Percentiles rank a stretch among this genome's conserved stretches.
phyloP scores from a whole-genome alignment of 2,888 invertebrate species.

The Ditylenchus weischeri region DNA sequence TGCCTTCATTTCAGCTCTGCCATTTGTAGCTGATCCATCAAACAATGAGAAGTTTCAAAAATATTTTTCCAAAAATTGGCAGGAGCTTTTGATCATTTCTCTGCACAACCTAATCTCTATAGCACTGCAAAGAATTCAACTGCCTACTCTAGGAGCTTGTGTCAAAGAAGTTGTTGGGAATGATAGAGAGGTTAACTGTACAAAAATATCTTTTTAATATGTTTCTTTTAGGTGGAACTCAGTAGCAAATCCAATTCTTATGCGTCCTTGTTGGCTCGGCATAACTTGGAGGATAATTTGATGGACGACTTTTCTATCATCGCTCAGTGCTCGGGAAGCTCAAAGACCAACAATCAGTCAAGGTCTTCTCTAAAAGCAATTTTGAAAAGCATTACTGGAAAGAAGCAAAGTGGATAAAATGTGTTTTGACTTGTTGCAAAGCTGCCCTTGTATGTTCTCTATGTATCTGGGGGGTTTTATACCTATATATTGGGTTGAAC shows the following conservation, averaged over 20 bases:
- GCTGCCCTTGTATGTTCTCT: no score
- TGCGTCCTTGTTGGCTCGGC: background rate
- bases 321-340: slow-evolving; percentile 44
- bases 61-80: slow-evolving; percentile 89
- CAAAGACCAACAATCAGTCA: slow-evolving; percentile 37
- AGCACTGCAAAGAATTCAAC: slow-evolving; percentile 68
- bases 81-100: slow-evolving; percentile 84
- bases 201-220: background rate
- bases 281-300: slow-evolving; percentile 38
- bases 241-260: background rate
- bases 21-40: slow-evolving; percentile 85
- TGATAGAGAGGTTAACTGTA: background rate
- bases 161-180: slow-evolving; percentile 35
- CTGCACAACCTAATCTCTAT: slow-evolving; percentile 88
- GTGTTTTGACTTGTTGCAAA: no score
- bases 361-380: slow-evolving; percentile 45
- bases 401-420: slow-evolving; percentile 21
- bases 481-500: no score
- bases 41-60: slow-evolving; percentile 81
- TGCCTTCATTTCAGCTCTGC: slow-evolving; percentile 70
- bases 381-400: slow-evolving; percentile 46
- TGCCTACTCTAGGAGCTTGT: slow-evolving; percentile 34
- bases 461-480: no score
- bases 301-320: slow-evolving; percentile 55
- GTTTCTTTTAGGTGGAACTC: no score